Evolutionary conservation across 2,113 vertebrate species (phyloP).

Genomic region (Capricornis sumatraensis): DNA sequence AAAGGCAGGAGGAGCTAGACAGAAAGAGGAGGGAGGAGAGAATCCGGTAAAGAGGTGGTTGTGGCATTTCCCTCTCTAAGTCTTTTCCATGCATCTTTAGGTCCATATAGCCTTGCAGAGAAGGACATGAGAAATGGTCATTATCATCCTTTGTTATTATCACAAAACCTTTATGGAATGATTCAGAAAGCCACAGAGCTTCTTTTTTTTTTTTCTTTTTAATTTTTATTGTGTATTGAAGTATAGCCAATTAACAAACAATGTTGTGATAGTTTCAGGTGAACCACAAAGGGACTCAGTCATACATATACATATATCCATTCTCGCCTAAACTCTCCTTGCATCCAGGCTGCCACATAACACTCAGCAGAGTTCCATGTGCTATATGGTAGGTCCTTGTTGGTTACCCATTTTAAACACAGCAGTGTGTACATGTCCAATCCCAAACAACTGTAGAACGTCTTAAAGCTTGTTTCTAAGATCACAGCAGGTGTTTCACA

Average conservation of each 20-base stretch:
- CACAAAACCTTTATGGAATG: background rate
- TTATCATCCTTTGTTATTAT: background rate
- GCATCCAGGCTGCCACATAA: background rate
- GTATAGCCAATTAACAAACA: background rate
- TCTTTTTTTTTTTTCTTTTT: background rate
- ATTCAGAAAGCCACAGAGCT: background rate
- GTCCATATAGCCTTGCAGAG: background rate
- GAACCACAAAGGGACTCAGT: background rate
- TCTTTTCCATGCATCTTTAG: background rate
- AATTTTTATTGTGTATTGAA: background rate
- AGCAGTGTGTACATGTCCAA: background rate
- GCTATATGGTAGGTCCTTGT: background rate
- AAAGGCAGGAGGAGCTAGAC: conserved; percentile 82
- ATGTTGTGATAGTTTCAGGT: background rate
- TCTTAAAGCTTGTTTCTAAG: background rate
- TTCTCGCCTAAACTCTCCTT: background rate
- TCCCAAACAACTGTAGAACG: background rate
- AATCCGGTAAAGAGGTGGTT: conserved; percentile 71
- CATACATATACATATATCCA: background rate
- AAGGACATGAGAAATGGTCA: background rate
- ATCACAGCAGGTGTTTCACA: background rate
- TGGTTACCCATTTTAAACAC: background rate
- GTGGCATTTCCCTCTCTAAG: background rate
- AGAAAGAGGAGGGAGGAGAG: conserved; percentile 81
- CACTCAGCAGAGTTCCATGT: background rate